phyloP scores from a whole-genome alignment of 2,888 invertebrate species.

The Odontothrips loti region DNA sequence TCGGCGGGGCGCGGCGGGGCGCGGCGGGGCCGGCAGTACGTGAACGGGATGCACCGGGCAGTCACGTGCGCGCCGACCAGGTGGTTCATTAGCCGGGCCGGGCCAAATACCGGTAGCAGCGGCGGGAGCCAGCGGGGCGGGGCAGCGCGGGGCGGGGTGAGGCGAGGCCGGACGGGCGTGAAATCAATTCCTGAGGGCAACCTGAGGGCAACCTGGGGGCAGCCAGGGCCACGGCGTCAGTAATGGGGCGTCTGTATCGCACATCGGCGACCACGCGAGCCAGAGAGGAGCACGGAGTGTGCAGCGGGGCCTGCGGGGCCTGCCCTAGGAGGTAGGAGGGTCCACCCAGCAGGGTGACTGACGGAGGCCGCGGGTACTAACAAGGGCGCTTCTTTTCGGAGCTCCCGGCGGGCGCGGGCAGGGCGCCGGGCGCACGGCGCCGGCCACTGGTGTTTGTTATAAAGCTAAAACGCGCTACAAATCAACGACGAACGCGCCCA shows the following conservation, averaged over 20 bases:
- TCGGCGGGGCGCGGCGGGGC: background rate
- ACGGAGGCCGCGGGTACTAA: too few species aligned
- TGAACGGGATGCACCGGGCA: conserved; percentile 4
- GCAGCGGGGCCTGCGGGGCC: too few species aligned
- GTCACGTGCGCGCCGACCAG: conserved; percentile 12
- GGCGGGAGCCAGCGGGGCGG: background rate
- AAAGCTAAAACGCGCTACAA: background rate
- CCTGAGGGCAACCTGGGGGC: background rate
- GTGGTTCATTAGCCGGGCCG: background rate
- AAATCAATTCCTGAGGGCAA: background rate
- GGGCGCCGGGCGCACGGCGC: background rate
- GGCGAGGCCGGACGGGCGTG: background rate
- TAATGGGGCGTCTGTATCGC: background rate
- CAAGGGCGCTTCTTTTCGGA: too few species aligned
- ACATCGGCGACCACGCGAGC: too few species aligned
- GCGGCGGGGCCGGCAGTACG: background rate
- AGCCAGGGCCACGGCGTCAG: background rate
- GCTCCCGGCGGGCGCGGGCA: too few species aligned
- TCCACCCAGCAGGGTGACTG: too few species aligned
- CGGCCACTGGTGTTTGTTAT: background rate
- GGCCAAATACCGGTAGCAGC: conserved; percentile 14
- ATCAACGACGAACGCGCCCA: background rate
- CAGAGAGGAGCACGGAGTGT: too few species aligned
- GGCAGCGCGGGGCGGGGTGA: background rate
- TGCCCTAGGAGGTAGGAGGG: too few species aligned